Evolutionary conservation across 2,797 vertebrate species (phyloP).

Genomic region (Bucorvus abyssinicus): DNA sequence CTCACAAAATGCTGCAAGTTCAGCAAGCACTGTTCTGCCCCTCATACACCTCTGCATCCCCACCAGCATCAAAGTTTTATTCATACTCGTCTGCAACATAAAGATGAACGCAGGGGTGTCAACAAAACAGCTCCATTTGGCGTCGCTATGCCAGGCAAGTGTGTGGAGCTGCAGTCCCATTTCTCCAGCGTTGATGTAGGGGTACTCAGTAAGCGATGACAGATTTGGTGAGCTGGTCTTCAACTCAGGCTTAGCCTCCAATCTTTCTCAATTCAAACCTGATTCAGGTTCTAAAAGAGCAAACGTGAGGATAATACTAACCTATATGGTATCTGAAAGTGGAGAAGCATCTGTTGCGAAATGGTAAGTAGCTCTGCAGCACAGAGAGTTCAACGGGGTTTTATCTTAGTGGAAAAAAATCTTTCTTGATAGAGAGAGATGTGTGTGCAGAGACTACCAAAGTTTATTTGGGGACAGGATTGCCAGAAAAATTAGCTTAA

Average conservation of each 20-base stretch:
- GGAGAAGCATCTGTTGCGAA: not conserved
- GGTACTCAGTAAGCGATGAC: not conserved
- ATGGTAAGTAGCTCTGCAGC: not conserved
- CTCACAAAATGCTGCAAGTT: fast-evolving
- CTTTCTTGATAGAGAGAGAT: not conserved
- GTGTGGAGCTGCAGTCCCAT: not conserved
- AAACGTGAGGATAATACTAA: not conserved
- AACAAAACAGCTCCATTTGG: not conserved
- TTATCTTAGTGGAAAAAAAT: not conserved
- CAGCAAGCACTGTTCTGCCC: not conserved
- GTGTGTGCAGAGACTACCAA: not conserved
- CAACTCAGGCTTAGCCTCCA: not conserved
- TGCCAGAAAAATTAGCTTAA: not conserved
- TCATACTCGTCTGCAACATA: not conserved
- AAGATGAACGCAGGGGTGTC: not conserved
- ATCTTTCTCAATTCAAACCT: not conserved
- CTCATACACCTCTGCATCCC: not conserved
- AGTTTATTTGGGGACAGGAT: not conserved
- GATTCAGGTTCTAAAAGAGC: not conserved
- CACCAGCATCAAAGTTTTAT: fast-evolving
- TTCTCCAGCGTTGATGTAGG: not conserved
- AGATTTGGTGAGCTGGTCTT: not conserved
- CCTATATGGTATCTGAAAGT: not conserved
- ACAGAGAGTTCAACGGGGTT: not conserved
- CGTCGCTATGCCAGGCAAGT: not conserved